Conservation (phyloP, 37 sponge, comb jelly and placozoan genomes). For the Diacarnus erythraeanus region DNA sequence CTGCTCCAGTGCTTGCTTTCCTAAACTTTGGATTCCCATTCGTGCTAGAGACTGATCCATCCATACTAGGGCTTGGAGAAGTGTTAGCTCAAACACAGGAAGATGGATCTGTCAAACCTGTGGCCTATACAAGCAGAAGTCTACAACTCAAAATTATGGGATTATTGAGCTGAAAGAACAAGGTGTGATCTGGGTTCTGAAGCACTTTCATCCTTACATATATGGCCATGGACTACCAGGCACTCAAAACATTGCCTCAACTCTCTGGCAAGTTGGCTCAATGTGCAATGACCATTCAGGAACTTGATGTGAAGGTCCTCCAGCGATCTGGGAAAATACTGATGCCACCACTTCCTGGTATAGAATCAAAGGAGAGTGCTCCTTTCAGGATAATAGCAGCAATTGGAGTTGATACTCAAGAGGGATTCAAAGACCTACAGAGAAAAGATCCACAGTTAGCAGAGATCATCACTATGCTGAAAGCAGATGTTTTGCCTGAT, state of each 20-base stretch:
- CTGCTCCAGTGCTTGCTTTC: conserved; percentile 40
- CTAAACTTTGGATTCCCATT: conserved; percentile 33
- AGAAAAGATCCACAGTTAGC: conserved; percentile 21
- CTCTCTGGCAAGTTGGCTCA: conserved; percentile 62
- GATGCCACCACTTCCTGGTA: conserved; percentile 36
- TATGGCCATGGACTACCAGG: conserved; percentile 70
- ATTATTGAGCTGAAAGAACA: conserved; percentile 55
- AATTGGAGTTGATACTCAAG: neutral
- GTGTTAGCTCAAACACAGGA: conserved; percentile 51
- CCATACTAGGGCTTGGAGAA: conserved; percentile 50
- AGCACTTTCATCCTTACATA: conserved; percentile 62
- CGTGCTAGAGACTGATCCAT: conserved; percentile 65
- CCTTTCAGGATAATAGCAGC: neutral
- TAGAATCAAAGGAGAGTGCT: neutral
- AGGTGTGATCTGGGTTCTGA: conserved; percentile 66
- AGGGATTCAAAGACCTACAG: conserved; percentile 10
- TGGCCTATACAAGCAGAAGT: conserved; percentile 67
- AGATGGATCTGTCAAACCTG: conserved; percentile 11
- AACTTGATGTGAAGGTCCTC: conserved; percentile 14
- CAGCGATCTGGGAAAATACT: conserved; percentile 51
- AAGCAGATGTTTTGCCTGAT: conserved; percentile 38
- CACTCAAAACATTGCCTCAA: conserved; percentile 58
- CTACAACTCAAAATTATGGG: conserved; percentile 58
- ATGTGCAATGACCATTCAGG: conserved; percentile 63
- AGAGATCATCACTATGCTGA: conserved; percentile 17